phyloP scores from a whole-genome alignment of 2,888 invertebrate species.

The Hypsopygia costalis region DNA sequence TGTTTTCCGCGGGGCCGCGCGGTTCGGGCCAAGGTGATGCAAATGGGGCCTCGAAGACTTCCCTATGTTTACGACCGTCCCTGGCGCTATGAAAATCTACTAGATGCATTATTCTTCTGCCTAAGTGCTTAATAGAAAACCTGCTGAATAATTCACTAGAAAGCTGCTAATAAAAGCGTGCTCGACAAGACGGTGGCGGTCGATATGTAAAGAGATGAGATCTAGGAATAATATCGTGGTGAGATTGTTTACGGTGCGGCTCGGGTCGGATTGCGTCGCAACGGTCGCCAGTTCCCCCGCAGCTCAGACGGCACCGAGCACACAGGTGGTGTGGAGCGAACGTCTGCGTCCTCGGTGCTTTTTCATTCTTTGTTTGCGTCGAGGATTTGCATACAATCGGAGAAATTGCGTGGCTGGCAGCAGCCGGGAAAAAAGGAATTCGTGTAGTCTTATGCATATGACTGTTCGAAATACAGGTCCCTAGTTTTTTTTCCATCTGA shows the following conservation, averaged over 20 bases:
- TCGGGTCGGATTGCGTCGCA: constrained; percentile 46
- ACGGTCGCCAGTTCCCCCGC: constrained; percentile 44
- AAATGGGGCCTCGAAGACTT: constrained; percentile 34
- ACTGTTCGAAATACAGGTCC: constrained; percentile 38
- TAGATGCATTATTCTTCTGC: constrained; percentile 65
- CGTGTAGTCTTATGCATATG: constrained; percentile 59
- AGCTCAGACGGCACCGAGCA: constrained; percentile 47
- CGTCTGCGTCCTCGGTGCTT: constrained; percentile 65
- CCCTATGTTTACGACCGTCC: constrained; percentile 37
- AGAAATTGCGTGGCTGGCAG: constrained; percentile 69
- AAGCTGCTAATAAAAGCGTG: constrained; percentile 64
- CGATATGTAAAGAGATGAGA: constrained; percentile 68
- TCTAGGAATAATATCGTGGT: constrained; percentile 63
- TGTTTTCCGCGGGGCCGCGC: constrained; percentile 28
- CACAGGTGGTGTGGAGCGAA: constrained; percentile 59
- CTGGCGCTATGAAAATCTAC: constrained; percentile 53
- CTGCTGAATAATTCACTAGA: constrained; percentile 67
- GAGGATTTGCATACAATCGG: constrained; percentile 77
- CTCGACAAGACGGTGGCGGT: constrained; percentile 57
- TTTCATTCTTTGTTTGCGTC: constrained; percentile 74
- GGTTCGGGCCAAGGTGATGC: constrained; percentile 48
- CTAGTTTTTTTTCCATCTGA: constrained; percentile 28
- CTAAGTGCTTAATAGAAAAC: constrained; percentile 68
- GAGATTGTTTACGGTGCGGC: constrained; percentile 50
- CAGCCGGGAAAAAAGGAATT: constrained; percentile 55